Evolutionary conservation across 2,797 vertebrate genomes (phyloP), one percentile per base, ranked within the genome.

Genomic region (Chaenodraco wilsoni): DNA sequence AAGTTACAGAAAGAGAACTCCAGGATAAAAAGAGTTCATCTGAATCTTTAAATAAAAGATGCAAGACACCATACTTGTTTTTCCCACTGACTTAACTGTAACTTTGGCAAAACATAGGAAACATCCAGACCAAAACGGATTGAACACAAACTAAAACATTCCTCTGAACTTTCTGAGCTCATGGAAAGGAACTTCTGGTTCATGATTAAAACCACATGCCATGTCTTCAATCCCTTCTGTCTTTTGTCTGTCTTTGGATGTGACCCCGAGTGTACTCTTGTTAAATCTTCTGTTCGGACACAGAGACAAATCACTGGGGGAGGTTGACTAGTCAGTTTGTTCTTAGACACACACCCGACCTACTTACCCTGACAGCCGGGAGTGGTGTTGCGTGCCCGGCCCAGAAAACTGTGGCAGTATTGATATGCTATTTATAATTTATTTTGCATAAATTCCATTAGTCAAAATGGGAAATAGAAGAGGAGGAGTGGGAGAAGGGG

Each of bases 351-450:
- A 79, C 85, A 72, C 74, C 57, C 83, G 87, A 88, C 88, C 88
- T 92, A 91, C 88, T 91, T 93, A 90, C 73, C 84, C 79, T 80
- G 78, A 89, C 88, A 91, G 85, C 87, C 82, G 67, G 78, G 81
- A 87, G 83, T 86, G 77, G 70, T 80, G 83, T 63, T 79, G 83
- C 87, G 87, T 82, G 78, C 79, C 77, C 78, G 49, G 88, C 88
- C 85, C 79, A 77, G 81, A 90, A 93, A 90, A 89, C 76, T 78
- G 67, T 77, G 82, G 73, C 65, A 31, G 84, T 91, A 92, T 92
- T 90, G 90, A 93, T 92, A 92, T 92, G 87, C 91, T 94, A 93
- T 93, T 93, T 93, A 93, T 92, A 94, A 93, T 89, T 91, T 86
- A 71, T 81, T 83, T 89, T 91, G 92, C 89, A 94, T 95, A 93